Conservation (phyloP, 2,888 invertebrate species). For the Kryphioiulus occultus region DNA sequence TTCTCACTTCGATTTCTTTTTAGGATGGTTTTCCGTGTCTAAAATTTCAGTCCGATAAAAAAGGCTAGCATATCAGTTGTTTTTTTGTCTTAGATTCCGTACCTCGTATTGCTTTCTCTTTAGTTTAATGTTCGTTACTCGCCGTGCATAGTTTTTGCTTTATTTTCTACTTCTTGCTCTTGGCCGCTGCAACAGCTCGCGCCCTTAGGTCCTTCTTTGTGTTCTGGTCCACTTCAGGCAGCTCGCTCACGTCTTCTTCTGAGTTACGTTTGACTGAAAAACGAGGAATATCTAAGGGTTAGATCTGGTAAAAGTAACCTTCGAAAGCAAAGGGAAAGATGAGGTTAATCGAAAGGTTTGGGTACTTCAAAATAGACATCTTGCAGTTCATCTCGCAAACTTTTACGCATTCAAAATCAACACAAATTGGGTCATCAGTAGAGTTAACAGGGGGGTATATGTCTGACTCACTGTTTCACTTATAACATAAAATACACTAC, state of each 20-base stretch:
- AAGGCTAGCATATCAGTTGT: background rate
- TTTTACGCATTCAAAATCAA: too few relatives aligned
- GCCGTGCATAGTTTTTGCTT: background rate
- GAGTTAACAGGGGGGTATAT: too few relatives aligned
- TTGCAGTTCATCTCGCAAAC: too few relatives aligned
- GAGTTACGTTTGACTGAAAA: slow-evolving; percentile 69
- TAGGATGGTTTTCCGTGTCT: background rate
- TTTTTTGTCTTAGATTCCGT: background rate
- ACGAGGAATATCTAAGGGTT: too few relatives aligned
- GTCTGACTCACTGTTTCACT: too few relatives aligned
- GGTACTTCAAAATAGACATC: too few relatives aligned
- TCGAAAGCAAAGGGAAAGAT: too few relatives aligned
- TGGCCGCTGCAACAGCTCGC: slow-evolving; percentile 52
- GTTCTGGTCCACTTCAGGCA: slow-evolving; percentile 93
- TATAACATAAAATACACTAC: too few relatives aligned
- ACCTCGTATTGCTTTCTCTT: background rate
- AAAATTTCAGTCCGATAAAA: background rate
- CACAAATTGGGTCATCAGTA: too few relatives aligned
- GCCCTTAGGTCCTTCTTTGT: slow-evolving; percentile 70
- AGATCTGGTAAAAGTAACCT: slow-evolving; percentile 54
- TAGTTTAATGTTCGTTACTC: background rate
- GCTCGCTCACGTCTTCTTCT: slow-evolving; percentile 79
- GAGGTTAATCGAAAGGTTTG: too few relatives aligned
- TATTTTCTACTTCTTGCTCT: slow-evolving; percentile 48
- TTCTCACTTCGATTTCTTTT: background rate